Evolutionary conservation across 2,113 vertebrate species (phyloP), one percentile per base, ranked within the genome.

Genomic region (Tricholaema leucomelas): DNA sequence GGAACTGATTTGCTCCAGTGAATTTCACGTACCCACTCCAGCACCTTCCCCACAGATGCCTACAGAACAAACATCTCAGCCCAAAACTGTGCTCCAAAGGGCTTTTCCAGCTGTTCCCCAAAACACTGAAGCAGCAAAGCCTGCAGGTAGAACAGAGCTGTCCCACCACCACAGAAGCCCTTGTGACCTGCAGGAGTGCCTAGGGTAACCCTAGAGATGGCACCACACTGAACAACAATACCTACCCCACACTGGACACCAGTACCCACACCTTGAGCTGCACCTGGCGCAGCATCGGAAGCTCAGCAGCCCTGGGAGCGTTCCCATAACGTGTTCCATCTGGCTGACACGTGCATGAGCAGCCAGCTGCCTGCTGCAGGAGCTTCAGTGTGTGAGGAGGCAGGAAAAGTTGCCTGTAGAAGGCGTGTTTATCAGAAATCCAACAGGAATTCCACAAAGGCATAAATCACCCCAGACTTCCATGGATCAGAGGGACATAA

Each of bases 331-430:
- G 21, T 4, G 36, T 58, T 65, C 10, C 81, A 84, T n/a, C 73
- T 61, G 79, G 16, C 86, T 6, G 70, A 31, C 84, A 85, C 19
- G 3, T 59, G 84, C 9, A 4, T 2, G 5, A 58, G 78, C 64
- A 35, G 75, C 61, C 95, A 75, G 76, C 85, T 73, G 79, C 15
- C 0, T 0, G 27, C 48, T 38, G 0, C 5, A 2, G 8, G 8
- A 13, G 6, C 2, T 27, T 27, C 5, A 23, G 3, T 0, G 1
- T 9, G 66, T 28, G n/a, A 20, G 8, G 3, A 17, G 23, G 0
- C 84, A 48, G 71, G 15, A 85, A 24, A 59, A 54, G 56, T 11
- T 54, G 56, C 61, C 71, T 2, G 1, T 28, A 58, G 80, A 79
- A 76, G 71, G 61, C 13, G 2, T 8, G 5, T 50, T 44, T 13